phyloP scores from a whole-genome alignment of 2,888 invertebrate genomes.

The Isotomurus palustris region DNA sequence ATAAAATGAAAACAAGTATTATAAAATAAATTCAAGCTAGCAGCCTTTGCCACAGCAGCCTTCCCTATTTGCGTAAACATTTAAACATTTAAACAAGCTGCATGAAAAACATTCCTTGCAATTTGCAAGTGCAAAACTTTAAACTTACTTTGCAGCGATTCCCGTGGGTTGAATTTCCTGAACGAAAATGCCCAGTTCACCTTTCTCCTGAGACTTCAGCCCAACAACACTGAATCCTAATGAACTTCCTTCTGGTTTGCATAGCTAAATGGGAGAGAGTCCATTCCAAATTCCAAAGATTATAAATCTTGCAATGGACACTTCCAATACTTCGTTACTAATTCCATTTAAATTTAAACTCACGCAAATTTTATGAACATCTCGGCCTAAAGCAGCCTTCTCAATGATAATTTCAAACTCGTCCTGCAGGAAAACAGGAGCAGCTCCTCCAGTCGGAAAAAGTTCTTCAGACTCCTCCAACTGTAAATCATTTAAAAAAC shows the following conservation, averaged over 20 bases:
- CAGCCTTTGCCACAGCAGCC: no score
- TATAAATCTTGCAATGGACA: background rate
- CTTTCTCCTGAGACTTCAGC: conserved; percentile 59
- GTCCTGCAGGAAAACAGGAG: conserved; percentile 55
- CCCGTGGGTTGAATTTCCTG: conserved; percentile 63
- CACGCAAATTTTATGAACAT: conserved; percentile 58
- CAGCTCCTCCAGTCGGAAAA: conserved; percentile 52
- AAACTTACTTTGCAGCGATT: conserved; percentile 60
- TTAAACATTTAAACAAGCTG: no score
- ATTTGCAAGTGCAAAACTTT: background rate
- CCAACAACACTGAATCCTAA: conserved; percentile 65
- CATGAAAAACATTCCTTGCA: background rate
- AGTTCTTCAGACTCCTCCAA: background rate
- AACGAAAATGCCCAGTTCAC: conserved; percentile 63
- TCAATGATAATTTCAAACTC: conserved; percentile 58
- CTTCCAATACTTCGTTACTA: background rate
- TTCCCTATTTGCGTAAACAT: no score
- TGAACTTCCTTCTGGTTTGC: conserved; percentile 62
- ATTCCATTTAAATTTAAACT: conserved; percentile 3
- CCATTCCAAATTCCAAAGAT: background rate
- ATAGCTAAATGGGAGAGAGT: conserved; percentile 49
- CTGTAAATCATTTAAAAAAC: background rate
- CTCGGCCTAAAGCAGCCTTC: conserved; percentile 58
- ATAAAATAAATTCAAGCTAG: no score
- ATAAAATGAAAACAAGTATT: no score